Evolutionary conservation across 1,140 invertebrate species (phyloP).

Genomic region (Oryctes rhinoceros): DNA sequence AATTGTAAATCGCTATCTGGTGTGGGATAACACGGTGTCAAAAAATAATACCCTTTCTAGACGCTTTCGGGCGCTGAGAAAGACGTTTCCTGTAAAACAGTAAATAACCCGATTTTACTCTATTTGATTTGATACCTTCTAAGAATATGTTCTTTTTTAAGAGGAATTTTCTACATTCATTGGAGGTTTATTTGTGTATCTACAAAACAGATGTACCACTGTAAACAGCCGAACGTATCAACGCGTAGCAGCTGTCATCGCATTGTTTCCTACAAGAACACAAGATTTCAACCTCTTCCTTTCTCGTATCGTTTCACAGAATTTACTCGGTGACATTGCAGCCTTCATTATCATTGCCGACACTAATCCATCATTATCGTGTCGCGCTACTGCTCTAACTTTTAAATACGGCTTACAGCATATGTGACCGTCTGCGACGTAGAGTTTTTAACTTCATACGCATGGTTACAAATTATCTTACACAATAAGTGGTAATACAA

Average conservation of each 20-base stretch:
- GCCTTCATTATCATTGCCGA: conserved; percentile 30
- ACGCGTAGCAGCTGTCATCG: conserved; percentile 22
- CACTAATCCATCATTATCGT: conserved; percentile 34
- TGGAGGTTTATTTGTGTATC: conserved; percentile 13
- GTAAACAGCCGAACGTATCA: conserved; percentile 21
- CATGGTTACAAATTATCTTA: neutral
- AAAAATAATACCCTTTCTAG: no score
- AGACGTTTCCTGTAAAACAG: neutral
- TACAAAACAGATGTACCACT: conserved; percentile 24
- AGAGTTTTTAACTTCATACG: neutral
- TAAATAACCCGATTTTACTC: neutral
- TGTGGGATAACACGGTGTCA: no score
- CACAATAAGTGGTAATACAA: neutral
- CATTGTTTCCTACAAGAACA: conserved; percentile 29
- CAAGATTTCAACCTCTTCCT: neutral
- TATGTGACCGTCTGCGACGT: neutral
- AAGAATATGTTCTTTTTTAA: neutral
- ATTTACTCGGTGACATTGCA: conserved; percentile 8
- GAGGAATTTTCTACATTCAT: neutral
- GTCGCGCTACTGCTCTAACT: neutral
- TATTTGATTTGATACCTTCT: neutral
- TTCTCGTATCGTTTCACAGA: conserved; percentile 20
- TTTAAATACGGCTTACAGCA: conserved; percentile 12
- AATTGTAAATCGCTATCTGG: no score
- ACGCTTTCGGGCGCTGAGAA: no score